These are phyloP conservation scores for Lithodes maja DNA, from an alignment of 2,888 invertebrate genomes.

Conservation along the genomic window DNA sequence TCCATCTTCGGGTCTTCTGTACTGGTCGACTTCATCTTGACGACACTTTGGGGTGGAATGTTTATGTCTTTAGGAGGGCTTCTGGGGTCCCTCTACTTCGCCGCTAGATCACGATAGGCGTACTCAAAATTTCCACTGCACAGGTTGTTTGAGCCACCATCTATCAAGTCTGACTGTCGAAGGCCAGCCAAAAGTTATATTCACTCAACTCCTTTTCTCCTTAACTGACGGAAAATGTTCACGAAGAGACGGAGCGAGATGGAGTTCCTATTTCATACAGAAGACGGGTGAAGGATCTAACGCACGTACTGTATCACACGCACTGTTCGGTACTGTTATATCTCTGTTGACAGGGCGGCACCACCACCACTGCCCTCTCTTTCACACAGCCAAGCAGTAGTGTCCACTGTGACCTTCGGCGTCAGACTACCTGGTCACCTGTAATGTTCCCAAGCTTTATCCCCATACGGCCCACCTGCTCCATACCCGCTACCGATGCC, in stretches of 20 bases:
- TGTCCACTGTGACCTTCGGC: slow-evolving; percentile 68
- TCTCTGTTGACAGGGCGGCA: slow-evolving; percentile 32
- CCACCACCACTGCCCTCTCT: slow-evolving; percentile 24
- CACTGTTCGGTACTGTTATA: slow-evolving; percentile 7
- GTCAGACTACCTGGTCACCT: slow-evolving; percentile 66
- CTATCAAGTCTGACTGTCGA: too few relatives aligned
- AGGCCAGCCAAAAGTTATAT: background rate
- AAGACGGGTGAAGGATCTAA: background rate
- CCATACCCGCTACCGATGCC: slow-evolving; percentile 64
- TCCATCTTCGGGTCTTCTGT: slow-evolving; percentile 81
- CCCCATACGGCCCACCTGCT: slow-evolving; percentile 67
- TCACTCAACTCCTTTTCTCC: slow-evolving; percentile 38
- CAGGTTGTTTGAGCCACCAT: too few relatives aligned
- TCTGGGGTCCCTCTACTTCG: too few relatives aligned
- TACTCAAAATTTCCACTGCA: too few relatives aligned
- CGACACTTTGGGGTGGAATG: background rate
- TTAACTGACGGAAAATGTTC: background rate
- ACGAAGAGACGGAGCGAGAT: slow-evolving; percentile 50
- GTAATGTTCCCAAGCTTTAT: slow-evolving; percentile 68
- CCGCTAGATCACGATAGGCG: too few relatives aligned
- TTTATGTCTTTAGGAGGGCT: too few relatives aligned
- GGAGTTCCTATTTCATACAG: background rate
- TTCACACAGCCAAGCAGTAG: slow-evolving; percentile 58
- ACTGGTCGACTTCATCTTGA: slow-evolving; percentile 63
- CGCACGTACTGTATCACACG: slow-evolving; percentile 6